These are phyloP conservation scores for Nettapus auritus DNA, from an alignment of 2,113 vertebrate species.

Conservation along the genomic window DNA sequence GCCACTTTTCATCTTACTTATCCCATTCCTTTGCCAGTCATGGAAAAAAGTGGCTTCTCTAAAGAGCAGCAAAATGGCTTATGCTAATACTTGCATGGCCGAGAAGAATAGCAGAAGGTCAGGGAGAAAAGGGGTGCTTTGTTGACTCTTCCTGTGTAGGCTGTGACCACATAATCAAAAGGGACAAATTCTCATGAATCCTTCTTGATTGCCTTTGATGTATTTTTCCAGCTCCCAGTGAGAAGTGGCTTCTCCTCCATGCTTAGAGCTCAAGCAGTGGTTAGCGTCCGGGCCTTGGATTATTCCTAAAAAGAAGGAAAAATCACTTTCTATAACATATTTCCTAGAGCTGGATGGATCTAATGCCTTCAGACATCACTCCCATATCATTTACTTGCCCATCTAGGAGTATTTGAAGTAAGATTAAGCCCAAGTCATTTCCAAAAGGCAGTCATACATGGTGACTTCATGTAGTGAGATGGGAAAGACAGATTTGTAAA, in stretches of 20 bases:
- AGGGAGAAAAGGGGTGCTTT: not conserved
- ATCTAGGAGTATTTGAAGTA: not conserved
- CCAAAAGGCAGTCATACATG: not conserved
- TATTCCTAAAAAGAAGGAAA: not conserved
- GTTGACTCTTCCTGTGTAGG: not conserved
- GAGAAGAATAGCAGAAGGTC: not conserved
- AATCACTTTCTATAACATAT: not conserved
- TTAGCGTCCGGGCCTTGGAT: not conserved
- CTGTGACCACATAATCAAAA: not conserved
- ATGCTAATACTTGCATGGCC: not conserved
- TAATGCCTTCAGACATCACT: not conserved
- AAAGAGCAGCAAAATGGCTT: not conserved
- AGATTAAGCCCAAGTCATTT: not conserved
- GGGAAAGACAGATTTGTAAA: not conserved
- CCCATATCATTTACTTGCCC: not conserved
- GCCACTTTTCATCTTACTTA: not conserved
- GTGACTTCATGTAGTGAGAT: fast-evolving
- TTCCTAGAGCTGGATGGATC: not conserved
- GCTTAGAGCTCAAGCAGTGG: not conserved
- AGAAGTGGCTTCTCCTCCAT: not conserved
- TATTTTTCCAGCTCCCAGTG: not conserved
- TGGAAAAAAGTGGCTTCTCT: not conserved
- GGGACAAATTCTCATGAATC: not conserved
- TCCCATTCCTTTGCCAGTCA: not conserved
- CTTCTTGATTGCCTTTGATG: not conserved